A percentile compares a stretch with the other conserved stretches of the same genome.
phyloP scores from a whole-genome alignment of 2,797 vertebrate species.

The Simalia tracyae region DNA sequence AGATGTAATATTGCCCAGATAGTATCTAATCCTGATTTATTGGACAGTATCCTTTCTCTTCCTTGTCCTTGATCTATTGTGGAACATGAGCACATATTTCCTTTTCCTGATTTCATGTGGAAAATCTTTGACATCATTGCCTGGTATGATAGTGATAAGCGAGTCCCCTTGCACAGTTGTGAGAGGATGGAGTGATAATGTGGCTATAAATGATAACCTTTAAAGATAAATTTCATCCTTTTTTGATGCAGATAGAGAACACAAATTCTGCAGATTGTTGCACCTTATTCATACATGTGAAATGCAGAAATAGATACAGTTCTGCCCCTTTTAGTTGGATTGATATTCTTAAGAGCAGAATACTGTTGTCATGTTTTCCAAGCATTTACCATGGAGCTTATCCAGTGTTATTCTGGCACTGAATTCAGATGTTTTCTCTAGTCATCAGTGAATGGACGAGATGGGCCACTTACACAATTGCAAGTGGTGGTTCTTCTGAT shows the following conservation, averaged over 20 bases:
- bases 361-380: neutral
- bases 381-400: slow-evolving; percentile 5
- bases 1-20: neutral
- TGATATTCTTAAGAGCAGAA: neutral
- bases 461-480: neutral
- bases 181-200: neutral
- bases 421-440: slow-evolving; percentile 17
- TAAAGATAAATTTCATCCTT: neutral
- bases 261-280: slow-evolving; percentile 3
- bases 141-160: neutral
- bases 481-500: neutral
- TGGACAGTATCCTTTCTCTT: neutral
- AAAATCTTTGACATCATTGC: neutral
- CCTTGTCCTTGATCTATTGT: neutral
- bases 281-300: neutral
- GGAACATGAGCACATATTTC: accelerated
- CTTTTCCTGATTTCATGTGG: neutral
- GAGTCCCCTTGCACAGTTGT: accelerated
- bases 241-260: neutral
- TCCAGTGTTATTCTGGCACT: slow-evolving; percentile 2
- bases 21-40: neutral
- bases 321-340: neutral
- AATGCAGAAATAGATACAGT: neutral
- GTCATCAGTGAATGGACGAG: neutral
- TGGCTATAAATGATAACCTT: neutral